Evolutionary conservation across 2,113 vertebrate species (phyloP).

Genomic region (Hemibagrus wyckioides): DNA sequence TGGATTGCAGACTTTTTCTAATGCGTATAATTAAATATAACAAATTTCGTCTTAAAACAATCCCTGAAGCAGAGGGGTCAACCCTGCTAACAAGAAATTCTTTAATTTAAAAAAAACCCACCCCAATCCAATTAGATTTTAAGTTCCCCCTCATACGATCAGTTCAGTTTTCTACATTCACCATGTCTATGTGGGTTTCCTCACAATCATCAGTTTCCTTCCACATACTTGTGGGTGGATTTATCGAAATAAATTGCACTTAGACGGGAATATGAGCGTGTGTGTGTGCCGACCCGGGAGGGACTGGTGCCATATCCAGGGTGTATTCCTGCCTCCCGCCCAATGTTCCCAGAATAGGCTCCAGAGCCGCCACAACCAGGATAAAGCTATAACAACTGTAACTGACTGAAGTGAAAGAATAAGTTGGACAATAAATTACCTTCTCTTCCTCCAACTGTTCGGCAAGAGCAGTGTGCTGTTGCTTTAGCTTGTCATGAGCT

Average conservation of each 20-base stretch:
- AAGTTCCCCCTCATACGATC: too few relatives aligned
- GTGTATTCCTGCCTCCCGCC: background rate
- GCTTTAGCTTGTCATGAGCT: conserved; percentile 70
- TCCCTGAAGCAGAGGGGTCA: background rate
- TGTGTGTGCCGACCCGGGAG: background rate
- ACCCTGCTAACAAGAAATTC: background rate
- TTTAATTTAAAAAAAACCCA: background rate
- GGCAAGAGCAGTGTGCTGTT: conserved; percentile 66
- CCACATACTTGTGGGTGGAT: background rate
- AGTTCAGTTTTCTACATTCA: background rate
- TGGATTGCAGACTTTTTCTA: background rate
- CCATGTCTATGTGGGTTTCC: background rate
- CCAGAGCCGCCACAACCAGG: background rate
- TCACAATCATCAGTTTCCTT: background rate
- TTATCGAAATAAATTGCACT: background rate
- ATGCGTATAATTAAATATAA: background rate
- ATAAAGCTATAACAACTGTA: background rate
- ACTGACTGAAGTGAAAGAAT: background rate
- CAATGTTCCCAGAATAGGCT: background rate
- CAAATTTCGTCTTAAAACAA: background rate
- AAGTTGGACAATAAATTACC: conserved; percentile 64
- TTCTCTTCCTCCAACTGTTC: conserved; percentile 80
- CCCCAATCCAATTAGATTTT: too few relatives aligned
- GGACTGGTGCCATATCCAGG: background rate
- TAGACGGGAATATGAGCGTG: background rate